Evolutionary conservation across 2,888 invertebrate genomes (phyloP), one percentile per base, ranked within the genome.

Genomic region (Rotaria macrura): DNA sequence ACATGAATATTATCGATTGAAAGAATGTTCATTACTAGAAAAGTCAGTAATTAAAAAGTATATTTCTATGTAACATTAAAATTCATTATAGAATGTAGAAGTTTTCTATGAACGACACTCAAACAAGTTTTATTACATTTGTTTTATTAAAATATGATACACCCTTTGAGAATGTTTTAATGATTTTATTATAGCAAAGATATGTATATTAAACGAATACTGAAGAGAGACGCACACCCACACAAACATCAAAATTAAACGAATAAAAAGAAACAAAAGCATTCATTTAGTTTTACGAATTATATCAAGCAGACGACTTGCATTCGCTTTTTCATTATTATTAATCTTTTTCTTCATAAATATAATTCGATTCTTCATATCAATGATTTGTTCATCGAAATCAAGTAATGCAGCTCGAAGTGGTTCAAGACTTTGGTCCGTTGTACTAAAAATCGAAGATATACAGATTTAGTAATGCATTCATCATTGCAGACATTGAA

Each of bases 241-340:
- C 43, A 20, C 43, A 23, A 43, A 79, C 25, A 79, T 43, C 12
- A 34, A 9, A 65, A 65, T 34, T 20, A 65, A 14, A 34, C 17
- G 29, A 65, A 14, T 17, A 65, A 40, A 74, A 74, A 79, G 25
- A 79, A 25, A 34, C 5, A 38, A 38, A 38, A 34, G 38, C n/a
- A n/a, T 43, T 79, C 20, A 79, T 79, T 79, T 79, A 12, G 43
- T 25, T 79, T 79, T 79, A n/a, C 43, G 25, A 43, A 79, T 79
- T 10, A 79, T 79, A 43, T 79, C 43, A 7, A 79, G n/a, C 20
- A 79, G 79, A 10, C 79, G 40, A 25, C 25, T 38, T 12, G 43
- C 79, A 79, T 79, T 86, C 9, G 72, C 54, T 84, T 86, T 84
- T 83, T 86, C 86, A 86, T 84, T 86, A 29, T 55, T 57, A 23